Conservation (phyloP, 2,113 vertebrate genomes). For the Pseudonaja textilis region DNA sequence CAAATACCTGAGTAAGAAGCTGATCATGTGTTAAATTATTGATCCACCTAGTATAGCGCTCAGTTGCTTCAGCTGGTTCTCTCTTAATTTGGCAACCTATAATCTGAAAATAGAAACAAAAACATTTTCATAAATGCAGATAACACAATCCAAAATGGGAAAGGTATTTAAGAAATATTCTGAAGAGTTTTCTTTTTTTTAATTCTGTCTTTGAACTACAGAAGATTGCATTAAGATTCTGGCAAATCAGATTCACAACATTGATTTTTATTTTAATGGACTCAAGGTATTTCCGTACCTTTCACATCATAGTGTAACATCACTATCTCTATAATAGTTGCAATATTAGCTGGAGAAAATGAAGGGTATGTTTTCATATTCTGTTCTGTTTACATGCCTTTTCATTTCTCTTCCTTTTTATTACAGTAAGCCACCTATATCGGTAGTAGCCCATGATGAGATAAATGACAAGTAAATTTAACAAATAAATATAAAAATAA, state of each 20-base stretch:
- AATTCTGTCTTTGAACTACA: not conserved
- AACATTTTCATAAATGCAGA: not conserved
- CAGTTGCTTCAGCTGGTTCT: slow-evolving; percentile 82
- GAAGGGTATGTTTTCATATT: not conserved
- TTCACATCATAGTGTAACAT: not conserved
- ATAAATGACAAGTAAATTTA: not conserved
- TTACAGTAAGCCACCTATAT: not conserved
- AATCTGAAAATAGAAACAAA: slow-evolving; percentile 72
- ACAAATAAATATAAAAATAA: not conserved
- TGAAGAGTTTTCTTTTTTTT: not conserved
- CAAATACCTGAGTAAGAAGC: slow-evolving; percentile 86
- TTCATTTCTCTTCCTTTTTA: not conserved
- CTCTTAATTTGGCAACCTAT: slow-evolving; percentile 85
- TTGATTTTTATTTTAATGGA: not conserved
- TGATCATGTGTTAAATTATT: slow-evolving; percentile 82
- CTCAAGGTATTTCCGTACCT: not conserved
- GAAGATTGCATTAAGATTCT: not conserved
- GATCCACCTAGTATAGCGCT: slow-evolving; percentile 94
- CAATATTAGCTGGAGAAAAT: not conserved
- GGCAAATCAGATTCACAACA: not conserved
- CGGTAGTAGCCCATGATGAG: not conserved
- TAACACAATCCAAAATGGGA: not conserved
- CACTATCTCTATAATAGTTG: not conserved
- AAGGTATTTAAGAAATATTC: not conserved
- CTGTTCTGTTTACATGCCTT: not conserved